Evolutionary conservation across 2,797 vertebrate species (phyloP), one percentile per base, ranked within the genome.

Genomic region (Danio choprae): DNA sequence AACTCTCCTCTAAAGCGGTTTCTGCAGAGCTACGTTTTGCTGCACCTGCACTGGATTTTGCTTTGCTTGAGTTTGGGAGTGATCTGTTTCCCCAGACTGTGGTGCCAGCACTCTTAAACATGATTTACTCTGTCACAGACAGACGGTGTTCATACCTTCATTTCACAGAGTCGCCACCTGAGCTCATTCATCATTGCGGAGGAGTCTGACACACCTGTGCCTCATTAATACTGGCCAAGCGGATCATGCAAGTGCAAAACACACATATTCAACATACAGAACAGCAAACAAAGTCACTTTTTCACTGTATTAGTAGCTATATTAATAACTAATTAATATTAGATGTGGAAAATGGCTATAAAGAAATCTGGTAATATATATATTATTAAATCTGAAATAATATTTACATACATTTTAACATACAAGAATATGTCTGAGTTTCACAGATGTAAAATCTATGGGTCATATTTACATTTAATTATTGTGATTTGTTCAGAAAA

Each of bases 91-190:
- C 53, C 53, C 38, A 72, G 40, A 44, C 38, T 72, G 40, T 72
- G 16, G 67, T 72, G 69, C 69, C 12, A 72, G 69, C 69, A 43
- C 69, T 41, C 69, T 74, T 72, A 74, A 74, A 74, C 20, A 60
- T 60, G 55, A 74, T 74, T 74, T 74, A 74, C 56, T 74, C 71
- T 59, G 41, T 74, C 56, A 59, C 56, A 60, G 55, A 60, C 41
- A 74, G 69, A 36, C 50, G 40, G 51, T 46, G 40, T 18, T 59
- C 20, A 65, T 46, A 64, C 40, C 48, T 20, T 68, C 59, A 72
- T 29, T 38, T 38, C 56, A 40, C 13, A 63, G 55, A 51, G 73
- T 77, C 69, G 51, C 50, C 73, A 77, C 55, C 44, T 43, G 71
- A 40, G 74, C 51, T 50, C 40, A 56, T 53, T 70, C 29, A 13